Base-by-base conservation (phyloP, 2,888 invertebrate species). In the Xestia xanthographa region DNA sequence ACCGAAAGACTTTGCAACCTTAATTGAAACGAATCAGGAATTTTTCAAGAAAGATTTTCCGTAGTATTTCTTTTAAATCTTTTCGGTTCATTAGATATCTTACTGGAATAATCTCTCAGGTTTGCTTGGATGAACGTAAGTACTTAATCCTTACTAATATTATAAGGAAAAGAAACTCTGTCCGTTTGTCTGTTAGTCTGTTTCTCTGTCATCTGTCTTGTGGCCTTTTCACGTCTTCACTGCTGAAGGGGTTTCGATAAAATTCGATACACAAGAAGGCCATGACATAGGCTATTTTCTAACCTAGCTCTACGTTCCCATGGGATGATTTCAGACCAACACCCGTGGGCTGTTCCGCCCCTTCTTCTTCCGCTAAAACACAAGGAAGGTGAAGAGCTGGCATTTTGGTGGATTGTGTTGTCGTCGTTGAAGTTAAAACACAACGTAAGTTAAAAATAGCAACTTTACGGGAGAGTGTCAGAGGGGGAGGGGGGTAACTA, bases 11-110 rank as follows among this genome's bases (percentile, higher is more conserved):
- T 60, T n/a, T 12, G 11, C 22, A 45, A 53, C 22, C 11, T 38
- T 77, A 77, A 63, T 72, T 65, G 29, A 56, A 63, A 38, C 45
- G 17, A 72, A 41, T 80, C 38, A 66, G 41, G 38, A 80, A 38
- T 34, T 26, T 43, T n/a, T 66, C 2, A 4, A 34, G 2, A 66
- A 60, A 60, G 6, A 60, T 14, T 11, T 5, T 22, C 1, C 20
- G 8, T 20, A 43, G 12, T 17, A 20, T 56, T 63, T 50, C 9
- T 38, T 66, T 66, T 50, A 11, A 63, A 62, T 48, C 34, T 73
- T 66, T 81, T 20, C 43, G 26, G 56, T 80, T 81, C 78, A 78
- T 81, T 81, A 78, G 43, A 60, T 29, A 50, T 38, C 43, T 11
- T 58, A 60, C 65, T 75, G 58, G 50, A 60, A 81, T 74, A 81